These are phyloP conservation scores for cat (Felis catus) DNA, from an alignment of 2,113 vertebrate genomes.

Conservation along the genomic window DNA sequence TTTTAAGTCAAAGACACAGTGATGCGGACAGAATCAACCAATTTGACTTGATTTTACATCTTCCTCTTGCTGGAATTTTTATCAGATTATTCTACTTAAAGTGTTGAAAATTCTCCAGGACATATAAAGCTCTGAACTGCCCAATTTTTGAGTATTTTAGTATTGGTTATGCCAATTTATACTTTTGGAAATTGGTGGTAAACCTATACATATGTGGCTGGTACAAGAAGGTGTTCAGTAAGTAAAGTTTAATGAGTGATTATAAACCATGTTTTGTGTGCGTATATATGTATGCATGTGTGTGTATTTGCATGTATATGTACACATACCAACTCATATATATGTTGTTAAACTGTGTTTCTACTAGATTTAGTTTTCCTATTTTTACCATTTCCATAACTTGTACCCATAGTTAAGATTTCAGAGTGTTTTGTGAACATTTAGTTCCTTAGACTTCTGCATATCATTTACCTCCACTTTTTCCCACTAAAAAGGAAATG, in stretches of 20 bases:
- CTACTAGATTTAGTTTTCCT: conserved; percentile 26
- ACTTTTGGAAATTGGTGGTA: neutral
- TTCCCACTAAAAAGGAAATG: conserved; percentile 14
- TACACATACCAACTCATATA: neutral
- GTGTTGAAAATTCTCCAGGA: neutral
- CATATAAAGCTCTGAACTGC: neutral
- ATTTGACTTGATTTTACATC: neutral
- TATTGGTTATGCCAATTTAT: neutral
- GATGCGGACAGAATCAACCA: neutral
- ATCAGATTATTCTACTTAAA: neutral
- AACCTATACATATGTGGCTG: neutral
- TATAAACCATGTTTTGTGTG: conserved; percentile 2
- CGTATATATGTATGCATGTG: neutral
- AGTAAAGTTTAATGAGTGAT: neutral
- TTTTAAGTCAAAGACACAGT: neutral
- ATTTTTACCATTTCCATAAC: conserved; percentile 28
- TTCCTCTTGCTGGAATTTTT: neutral
- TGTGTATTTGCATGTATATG: neutral
- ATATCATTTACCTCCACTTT: conserved; percentile 6
- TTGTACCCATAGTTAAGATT: neutral
- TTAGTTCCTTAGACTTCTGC: neutral
- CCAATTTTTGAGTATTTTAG: neutral
- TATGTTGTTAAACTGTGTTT: conserved; percentile 18
- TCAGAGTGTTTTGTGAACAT: conserved; percentile 16
- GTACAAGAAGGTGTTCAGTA: neutral